Conservation (phyloP, 2,888 invertebrate species). For the Campoplex nolae region DNA sequence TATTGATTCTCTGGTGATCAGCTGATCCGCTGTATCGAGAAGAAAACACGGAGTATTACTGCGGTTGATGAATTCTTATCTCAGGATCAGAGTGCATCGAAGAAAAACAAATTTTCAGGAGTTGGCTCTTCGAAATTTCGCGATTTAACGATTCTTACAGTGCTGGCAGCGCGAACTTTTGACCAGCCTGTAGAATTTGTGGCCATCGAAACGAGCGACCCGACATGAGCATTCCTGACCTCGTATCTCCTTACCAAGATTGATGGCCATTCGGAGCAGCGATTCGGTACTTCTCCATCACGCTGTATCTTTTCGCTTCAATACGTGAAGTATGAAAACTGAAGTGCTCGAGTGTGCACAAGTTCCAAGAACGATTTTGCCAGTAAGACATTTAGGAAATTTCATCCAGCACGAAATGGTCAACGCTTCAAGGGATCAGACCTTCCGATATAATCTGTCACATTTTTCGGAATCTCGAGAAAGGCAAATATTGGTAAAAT, state of each 20-base stretch:
- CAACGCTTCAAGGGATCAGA: not conserved
- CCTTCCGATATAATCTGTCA: constrained; percentile 5
- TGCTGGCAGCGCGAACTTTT: not conserved
- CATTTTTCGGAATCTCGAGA: constrained; percentile 12
- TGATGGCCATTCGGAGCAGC: constrained; percentile 55
- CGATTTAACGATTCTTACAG: not conserved
- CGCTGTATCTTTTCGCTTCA: constrained; percentile 20
- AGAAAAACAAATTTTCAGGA: not conserved
- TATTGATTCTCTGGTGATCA: not conserved
- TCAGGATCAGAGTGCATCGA: not conserved
- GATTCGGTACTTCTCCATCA: constrained; percentile 53
- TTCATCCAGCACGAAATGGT: not conserved
- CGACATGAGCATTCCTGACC: constrained; percentile 56
- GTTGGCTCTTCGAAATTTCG: not conserved
- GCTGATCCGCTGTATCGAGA: not conserved
- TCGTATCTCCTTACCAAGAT: constrained; percentile 52
- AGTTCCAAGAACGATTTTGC: not conserved
- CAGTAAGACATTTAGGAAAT: constrained; percentile 8
- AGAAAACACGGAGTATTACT: not conserved
- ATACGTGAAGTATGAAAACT: not conserved
- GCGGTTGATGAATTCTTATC: not conserved
- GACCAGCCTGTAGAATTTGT: not conserved
- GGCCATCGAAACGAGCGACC: constrained; percentile 49
- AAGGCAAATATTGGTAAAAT: not conserved
- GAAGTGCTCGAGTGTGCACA: not conserved